These are phyloP conservation scores for Chrysemys picta DNA, from an alignment of 2,113 vertebrate genomes.

Conservation along the genomic window DNA sequence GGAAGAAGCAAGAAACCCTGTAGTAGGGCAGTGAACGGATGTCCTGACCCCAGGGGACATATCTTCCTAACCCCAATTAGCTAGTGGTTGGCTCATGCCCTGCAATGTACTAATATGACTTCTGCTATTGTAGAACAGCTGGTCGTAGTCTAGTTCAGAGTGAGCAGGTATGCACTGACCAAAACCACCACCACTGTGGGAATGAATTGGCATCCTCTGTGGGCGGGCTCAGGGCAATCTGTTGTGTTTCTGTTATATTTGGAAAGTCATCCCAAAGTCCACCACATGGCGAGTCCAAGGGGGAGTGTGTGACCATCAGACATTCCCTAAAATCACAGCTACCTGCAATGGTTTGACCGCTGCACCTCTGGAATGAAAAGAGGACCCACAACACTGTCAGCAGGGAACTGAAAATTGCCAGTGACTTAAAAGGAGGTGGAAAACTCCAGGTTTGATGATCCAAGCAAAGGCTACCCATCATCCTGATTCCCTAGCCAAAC, in stretches of 20 bases:
- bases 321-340: rapidly evolving
- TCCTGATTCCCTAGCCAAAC: conserved; percentile 59
- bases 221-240: background rate
- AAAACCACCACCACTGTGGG: background rate
- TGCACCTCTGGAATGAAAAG: conserved; percentile 23
- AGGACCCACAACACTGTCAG: background rate
- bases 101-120: background rate
- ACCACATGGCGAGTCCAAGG: background rate
- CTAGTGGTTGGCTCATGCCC: rapidly evolving
- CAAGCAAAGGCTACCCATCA: conserved; percentile 42
- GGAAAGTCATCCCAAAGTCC: background rate
- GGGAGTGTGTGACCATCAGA: background rate
- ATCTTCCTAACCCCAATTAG: background rate
- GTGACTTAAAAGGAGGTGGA: conserved; percentile 7
- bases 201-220: background rate
- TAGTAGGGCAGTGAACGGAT: background rate
- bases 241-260: background rate
- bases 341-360: conserved; percentile 22
- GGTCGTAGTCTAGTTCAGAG: background rate
- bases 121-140: background rate
- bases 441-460: background rate
- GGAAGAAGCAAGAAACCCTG: background rate
- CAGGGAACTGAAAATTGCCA: conserved; percentile 38
- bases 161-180: background rate
- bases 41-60: too few species aligned